Base-by-base conservation (phyloP, 1,140 invertebrate genomes). In the Leptestheria dahalacensis region DNA sequence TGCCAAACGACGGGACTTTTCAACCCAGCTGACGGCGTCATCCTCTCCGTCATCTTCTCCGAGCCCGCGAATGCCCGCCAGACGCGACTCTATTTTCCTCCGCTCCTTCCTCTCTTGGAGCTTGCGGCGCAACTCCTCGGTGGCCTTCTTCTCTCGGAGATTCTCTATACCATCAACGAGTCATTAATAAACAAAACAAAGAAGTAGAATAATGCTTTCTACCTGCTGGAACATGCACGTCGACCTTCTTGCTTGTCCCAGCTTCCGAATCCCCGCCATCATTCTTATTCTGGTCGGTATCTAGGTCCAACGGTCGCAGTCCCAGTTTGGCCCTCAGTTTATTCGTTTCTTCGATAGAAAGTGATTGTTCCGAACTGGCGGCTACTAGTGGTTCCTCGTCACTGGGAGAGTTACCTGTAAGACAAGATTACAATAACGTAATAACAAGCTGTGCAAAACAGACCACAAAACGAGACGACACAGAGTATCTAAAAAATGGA, bases 301-400 rank as follows among this genome's bases (percentile, higher is more conserved):
- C 74, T 3, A 90, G 73, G 67, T 95, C 84, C 1, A 98, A 73
- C 3, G 94, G 95, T 70, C 95, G 95, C 1, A 98, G 74, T 2
- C 94, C 94, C 15, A 99, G 77, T 69, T 96, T 93, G 4, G 88
- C 88, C 68, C 94, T 76, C 0, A 97, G 70, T 67, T 85, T 87
- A 72, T 97, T 96, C 18, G 91, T 94, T 69, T 94, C 91, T 65
- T 89, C 85, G 65, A 95, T 84, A 2, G 88, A 91, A 2, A 94
- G 71, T 51, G 71, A 73, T 15, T 63, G 49, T 23, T 71, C 60
- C 46, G 57, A 58, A 11, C 3, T 26, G 6, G 33, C 12, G 12
- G 15, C 47, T 12, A 3, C 56, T 56, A 41, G 46, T 20, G 54
- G 28, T 57, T 63, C 57, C 12, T 28, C 46, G n/a, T n/a, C n/a